phyloP scores from a whole-genome alignment of 2,888 invertebrate species.

The Drosophila parthenogenetica region DNA sequence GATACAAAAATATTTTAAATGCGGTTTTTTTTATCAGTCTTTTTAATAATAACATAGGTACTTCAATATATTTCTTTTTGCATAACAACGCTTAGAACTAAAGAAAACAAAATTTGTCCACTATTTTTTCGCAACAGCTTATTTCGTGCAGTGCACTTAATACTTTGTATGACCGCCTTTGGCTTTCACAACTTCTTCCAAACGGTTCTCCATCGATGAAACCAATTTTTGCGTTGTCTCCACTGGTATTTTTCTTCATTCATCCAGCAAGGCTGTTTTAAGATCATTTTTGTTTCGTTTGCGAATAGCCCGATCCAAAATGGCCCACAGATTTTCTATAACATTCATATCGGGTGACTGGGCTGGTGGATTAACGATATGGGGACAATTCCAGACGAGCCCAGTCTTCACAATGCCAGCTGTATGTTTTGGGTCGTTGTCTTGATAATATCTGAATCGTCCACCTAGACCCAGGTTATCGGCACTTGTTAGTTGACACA shows the following conservation, averaged over 20 bases:
- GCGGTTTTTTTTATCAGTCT: too few species aligned
- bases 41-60: too few species aligned
- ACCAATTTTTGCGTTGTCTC: not conserved
- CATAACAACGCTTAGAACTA: too few species aligned
- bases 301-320: not conserved
- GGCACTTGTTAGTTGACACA: too few species aligned
- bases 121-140: too few species aligned
- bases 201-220: not conserved
- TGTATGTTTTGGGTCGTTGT: not conserved
- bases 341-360: not conserved
- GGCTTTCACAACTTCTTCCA: not conserved
- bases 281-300: not conserved
- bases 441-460: not conserved
- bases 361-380: not conserved
- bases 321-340: not conserved
- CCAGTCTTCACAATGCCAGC: not conserved
- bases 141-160: not conserved
- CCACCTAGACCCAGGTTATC: too few species aligned
- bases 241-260: not conserved
- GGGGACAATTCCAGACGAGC: constrained; percentile 1
- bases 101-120: too few species aligned
- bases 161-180: not conserved
- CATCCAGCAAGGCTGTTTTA: not conserved
- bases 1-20: too few species aligned
- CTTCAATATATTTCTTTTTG: too few species aligned